Evolutionary conservation across 2,113 vertebrate genomes (phyloP), one percentile per base, ranked within the genome.

Genomic region (Himantopus leucocephalus): DNA sequence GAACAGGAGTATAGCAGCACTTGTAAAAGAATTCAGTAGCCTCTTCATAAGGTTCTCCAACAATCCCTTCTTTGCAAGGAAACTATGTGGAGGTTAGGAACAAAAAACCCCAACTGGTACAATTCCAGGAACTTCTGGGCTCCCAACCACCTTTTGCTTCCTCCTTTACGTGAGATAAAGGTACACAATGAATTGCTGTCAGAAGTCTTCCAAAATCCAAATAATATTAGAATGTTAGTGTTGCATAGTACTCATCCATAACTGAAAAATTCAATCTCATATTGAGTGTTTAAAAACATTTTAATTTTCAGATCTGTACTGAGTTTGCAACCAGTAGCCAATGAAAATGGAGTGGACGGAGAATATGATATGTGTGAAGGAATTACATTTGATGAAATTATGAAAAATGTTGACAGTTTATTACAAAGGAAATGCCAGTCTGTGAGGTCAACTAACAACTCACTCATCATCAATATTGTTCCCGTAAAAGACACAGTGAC

Each of bases 391-490:
- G 99, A 99, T 88, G 98, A 99, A 91, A 97, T 99, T 85, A 96
- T 97, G 72, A 98, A 98, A 97, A 96, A 98, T 63, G 96, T 98
- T 21, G 98, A 98, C 32, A 90, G 79, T 56, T 90, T 97, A 48
- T 79, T 99, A 47, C 97, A 98, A 94, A 99, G 98, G 96, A 98
- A 97, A 23, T 99, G 99, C 94, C 96, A 71, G 41, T 97, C 97
- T 77, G n/a, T 89, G 62, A 97, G 94, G 37, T 95, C 97, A 60
- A 81, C 93, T 75, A 95, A 91, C 26, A 97, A 97, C 29, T 97
- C 98, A 26, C 97, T 99, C 94, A 97, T 98, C 63, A 96, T 99
- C 96, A 99, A 99, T 97, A 98, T 99, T 84, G 98, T 99, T 70
- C 98, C 99, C 56, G 89, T 99, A 92, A 98, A 97, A 95, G 99